A percentile compares a stretch with the other conserved stretches of the same genome.
These are phyloP conservation scores for Apogon hyalosoma DNA, from an alignment of 2,797 vertebrate species.

Conservation along the genomic window DNA sequence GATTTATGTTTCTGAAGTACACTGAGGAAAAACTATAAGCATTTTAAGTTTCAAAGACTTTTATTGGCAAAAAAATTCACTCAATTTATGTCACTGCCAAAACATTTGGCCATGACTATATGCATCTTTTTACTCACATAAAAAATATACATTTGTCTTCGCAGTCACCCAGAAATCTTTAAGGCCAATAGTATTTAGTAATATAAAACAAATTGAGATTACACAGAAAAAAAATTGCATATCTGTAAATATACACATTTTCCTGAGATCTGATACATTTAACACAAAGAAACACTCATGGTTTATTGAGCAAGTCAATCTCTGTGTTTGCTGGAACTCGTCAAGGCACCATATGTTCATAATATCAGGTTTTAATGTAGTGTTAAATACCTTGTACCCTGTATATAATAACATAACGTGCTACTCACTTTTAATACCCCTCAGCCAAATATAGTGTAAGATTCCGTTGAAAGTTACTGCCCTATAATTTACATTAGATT, in stretches of 20 bases:
- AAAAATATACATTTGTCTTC: not conserved
- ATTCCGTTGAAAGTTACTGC: no score
- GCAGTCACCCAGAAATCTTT: not conserved
- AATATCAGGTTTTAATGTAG: constrained; percentile 9
- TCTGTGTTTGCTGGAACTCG: constrained; percentile 13
- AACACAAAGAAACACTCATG: constrained; percentile 18
- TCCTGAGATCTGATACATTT: constrained; percentile 62
- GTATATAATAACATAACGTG: not conserved
- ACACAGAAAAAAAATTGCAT: constrained; percentile 25
- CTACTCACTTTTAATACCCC: no score
- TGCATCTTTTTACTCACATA: not conserved
- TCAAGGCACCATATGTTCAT: constrained; percentile 22
- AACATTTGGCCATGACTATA: no score
- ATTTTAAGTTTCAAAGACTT: no score
- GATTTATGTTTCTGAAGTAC: no score
- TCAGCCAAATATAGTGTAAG: no score
- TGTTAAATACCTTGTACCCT: constrained; percentile 8
- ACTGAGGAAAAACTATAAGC: no score
- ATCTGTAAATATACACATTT: constrained; percentile 31
- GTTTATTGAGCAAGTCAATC: not conserved
- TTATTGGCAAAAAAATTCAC: no score
- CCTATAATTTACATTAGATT: no score
- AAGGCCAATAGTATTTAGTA: not conserved
- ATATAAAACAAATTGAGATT: constrained; percentile 29
- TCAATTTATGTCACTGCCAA: no score